phyloP scores from a whole-genome alignment of 2,113 vertebrate genomes.

The Chaetura pelagica region DNA sequence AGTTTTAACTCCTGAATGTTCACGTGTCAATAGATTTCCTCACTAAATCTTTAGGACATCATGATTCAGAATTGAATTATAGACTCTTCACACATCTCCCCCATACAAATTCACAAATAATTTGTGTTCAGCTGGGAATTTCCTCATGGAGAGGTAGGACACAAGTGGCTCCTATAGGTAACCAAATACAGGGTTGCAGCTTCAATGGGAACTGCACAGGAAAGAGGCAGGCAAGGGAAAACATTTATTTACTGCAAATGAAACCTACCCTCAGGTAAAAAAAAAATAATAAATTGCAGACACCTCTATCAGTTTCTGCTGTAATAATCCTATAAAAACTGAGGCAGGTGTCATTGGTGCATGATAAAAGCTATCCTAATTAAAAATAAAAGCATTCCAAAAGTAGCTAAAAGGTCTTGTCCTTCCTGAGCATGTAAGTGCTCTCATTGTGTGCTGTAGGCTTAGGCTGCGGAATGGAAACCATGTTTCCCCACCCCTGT shows the following conservation, averaged over 20 bases:
- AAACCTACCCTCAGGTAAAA: background rate
- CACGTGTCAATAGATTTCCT: background rate
- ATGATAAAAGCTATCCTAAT: background rate
- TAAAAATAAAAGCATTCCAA: background rate
- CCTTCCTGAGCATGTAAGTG: background rate
- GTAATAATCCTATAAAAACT: background rate
- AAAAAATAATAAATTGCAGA: background rate
- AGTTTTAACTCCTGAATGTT: constrained; percentile 30
- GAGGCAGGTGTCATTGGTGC: background rate
- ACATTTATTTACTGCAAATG: background rate
- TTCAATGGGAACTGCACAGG: background rate
- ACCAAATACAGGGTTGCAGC: background rate
- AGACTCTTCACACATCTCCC: background rate
- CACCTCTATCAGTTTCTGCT: background rate
- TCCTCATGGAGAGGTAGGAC: background rate
- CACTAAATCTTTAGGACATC: background rate
- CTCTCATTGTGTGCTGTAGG: background rate
- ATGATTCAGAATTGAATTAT: background rate
- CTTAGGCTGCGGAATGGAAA: background rate
- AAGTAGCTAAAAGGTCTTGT: background rate
- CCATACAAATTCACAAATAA: background rate
- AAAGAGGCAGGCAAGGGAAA: background rate
- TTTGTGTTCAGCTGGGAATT: background rate
- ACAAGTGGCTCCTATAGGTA: background rate
- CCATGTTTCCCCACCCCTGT: rapidly evolving